Evolutionary conservation across 2,797 vertebrate genomes (phyloP).

Genomic region (Gallinago stenura): DNA sequence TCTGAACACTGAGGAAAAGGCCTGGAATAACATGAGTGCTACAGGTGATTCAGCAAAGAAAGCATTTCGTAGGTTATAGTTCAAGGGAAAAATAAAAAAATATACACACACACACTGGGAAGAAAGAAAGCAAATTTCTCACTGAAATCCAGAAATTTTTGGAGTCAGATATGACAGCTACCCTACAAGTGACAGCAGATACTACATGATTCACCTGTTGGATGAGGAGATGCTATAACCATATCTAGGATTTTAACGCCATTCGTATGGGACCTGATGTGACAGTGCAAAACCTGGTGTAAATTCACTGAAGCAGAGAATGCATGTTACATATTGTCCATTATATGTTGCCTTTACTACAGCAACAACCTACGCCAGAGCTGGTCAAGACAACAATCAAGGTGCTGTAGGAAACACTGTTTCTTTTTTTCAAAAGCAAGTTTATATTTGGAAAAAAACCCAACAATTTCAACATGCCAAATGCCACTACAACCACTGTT

Average conservation of each 20-base stretch:
- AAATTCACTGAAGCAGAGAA: not conserved
- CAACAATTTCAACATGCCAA: not conserved
- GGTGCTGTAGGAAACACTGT: not conserved
- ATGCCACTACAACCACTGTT: not conserved
- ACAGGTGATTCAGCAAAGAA: not conserved
- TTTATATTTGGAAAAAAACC: not conserved
- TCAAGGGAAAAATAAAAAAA: not conserved
- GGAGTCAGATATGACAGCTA: not conserved
- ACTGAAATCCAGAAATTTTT: not conserved
- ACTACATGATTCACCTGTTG: not conserved
- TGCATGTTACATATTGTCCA: fast-evolving
- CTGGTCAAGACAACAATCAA: not conserved
- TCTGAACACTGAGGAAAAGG: not conserved
- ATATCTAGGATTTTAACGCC: not conserved
- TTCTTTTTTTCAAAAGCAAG: not conserved
- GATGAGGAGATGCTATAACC: not conserved
- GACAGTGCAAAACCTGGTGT: not conserved
- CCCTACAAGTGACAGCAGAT: not conserved
- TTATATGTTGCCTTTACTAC: not conserved
- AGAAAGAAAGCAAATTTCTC: not conserved
- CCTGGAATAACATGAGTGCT: not conserved
- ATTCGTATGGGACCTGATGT: not conserved
- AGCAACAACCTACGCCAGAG: fast-evolving
- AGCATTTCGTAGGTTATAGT: not conserved
- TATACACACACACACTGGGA: fast-evolving